Percentiles rank a stretch among this genome's conserved stretches.
phyloP scores from a whole-genome alignment of 2,113 vertebrate genomes.

The Junco hyemalis region DNA sequence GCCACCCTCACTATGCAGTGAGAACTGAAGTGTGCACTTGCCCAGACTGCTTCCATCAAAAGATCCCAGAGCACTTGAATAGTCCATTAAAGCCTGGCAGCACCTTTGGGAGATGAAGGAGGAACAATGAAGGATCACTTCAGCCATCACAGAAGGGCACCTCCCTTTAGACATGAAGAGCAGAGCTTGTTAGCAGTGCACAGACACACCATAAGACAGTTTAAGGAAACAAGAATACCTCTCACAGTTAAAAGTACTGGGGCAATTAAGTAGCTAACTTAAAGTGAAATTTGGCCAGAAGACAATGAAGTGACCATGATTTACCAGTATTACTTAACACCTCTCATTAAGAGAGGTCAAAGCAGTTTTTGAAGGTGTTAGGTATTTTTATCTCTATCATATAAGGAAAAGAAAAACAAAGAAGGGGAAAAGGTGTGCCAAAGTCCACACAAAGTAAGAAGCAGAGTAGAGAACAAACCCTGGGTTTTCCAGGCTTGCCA shows the following conservation, averaged over 20 bases:
- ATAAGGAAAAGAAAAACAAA: not conserved
- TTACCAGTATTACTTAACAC: not conserved
- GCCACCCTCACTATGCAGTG: not conserved
- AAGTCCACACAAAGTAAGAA: not conserved
- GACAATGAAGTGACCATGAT: not conserved
- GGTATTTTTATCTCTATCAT: not conserved
- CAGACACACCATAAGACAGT: constrained; percentile 14
- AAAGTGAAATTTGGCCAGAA: constrained; percentile 6
- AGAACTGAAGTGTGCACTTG: not conserved
- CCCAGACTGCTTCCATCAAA: constrained; percentile 4
- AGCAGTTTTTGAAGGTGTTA: not conserved
- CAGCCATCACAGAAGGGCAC: constrained; percentile 57
- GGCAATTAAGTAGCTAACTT: constrained; percentile 7
- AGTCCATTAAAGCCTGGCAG: constrained; percentile 29
- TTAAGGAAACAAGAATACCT: constrained; percentile 12
- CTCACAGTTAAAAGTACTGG: not conserved
- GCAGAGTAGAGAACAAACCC: not conserved
- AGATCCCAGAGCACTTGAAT: constrained; percentile 46
- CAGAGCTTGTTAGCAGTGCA: constrained; percentile 38
- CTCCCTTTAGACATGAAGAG: constrained; percentile 27
- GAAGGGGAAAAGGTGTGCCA: not conserved
- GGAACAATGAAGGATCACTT: constrained; percentile 48
- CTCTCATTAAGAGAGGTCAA: not conserved
- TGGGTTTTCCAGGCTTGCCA: not conserved
- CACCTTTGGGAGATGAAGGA: constrained; percentile 35